Percentiles rank a stretch among this genome's conserved stretches.
Evolutionary conservation across 2,888 invertebrate species (phyloP).

Genomic region (Andrena chrysosceles): DNA sequence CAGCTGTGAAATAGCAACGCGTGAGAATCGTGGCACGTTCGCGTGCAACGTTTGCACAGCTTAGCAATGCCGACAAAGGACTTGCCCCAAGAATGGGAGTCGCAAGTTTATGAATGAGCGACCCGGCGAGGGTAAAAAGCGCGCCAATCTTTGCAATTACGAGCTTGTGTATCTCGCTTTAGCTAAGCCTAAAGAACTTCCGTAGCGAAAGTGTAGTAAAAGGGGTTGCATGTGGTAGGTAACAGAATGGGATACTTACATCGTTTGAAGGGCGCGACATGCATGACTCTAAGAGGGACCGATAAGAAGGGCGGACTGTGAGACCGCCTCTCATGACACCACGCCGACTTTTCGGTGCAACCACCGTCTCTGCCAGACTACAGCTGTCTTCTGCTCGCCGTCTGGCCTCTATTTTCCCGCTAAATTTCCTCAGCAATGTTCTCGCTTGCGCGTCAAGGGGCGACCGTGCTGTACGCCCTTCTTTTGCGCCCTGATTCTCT

Average conservation of each 20-base stretch:
- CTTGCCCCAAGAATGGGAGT: slow-evolving; percentile 18
- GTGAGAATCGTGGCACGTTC: too few relatives aligned
- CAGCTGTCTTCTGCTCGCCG: slow-evolving; percentile 64
- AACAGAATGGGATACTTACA: slow-evolving; percentile 73
- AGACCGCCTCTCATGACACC: slow-evolving; percentile 85
- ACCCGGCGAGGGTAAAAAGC: slow-evolving; percentile 44
- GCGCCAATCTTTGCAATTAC: slow-evolving; percentile 47
- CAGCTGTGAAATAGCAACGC: neutral
- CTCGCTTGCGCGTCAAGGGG: slow-evolving; percentile 37
- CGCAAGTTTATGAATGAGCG: slow-evolving; percentile 54
- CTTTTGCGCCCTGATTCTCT: neutral
- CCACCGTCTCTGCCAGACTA: slow-evolving; percentile 72
- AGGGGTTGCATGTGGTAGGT: neutral
- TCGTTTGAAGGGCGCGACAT: slow-evolving; percentile 85
- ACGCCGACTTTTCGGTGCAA: slow-evolving; percentile 80
- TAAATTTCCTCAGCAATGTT: slow-evolving; percentile 26
- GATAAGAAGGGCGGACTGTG: slow-evolving; percentile 84
- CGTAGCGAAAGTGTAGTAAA: neutral
- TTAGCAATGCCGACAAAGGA: neutral
- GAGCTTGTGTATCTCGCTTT: slow-evolving; percentile 11
- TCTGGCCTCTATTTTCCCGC: slow-evolving; percentile 30
- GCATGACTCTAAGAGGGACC: slow-evolving; percentile 84
- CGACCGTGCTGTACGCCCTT: slow-evolving; percentile 52
- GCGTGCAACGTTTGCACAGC: neutral
- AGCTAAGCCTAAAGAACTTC: neutral